Base-by-base conservation (phyloP, 2,888 invertebrate genomes). In the Drosophila paramelanica region DNA sequence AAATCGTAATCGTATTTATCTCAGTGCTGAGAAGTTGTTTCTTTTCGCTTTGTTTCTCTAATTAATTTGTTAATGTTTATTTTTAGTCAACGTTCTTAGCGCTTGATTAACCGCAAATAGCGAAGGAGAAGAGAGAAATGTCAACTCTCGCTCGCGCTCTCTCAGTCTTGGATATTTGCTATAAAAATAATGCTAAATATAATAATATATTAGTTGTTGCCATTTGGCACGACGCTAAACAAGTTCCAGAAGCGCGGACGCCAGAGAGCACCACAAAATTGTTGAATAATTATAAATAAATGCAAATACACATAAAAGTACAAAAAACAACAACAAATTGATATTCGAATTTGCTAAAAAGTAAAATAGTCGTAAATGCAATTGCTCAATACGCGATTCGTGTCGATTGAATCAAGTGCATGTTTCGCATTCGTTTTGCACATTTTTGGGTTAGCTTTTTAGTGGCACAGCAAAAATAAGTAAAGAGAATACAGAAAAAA, bases 41-140 rank as follows among this genome's bases (percentile, higher is more conserved):
- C 13, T 61, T 56, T 59, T 79, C 52, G 64, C 60, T 59, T 64
- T 62, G 46, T 67, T 68, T 68, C 69, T 73, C 39, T 43, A 51
- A 73, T 77, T 81, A 85, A 89, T 89, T 85, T 77, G 79, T 79
- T 89, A 81, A 88, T 81, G 77, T 77, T 88, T 89, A 89, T 85
- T 89, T 85, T 82, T 84, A 84, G 88, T 81, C 89, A 67, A 57
- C 71, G 61, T 51, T 60, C 43, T 79, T 71, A 39, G 65, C 81
- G 71, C 79, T 77, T 83, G 87, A 83, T 83, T 89, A 83, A 89
- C 80, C 88, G 73, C 67, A 67, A 64, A 53, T 64, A 47, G 45
- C 61, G 10, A 27, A 13, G 51, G 4, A 5, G 4, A 5, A 17
- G 39, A 17, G 27, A 5, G 39, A 33, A 45, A 5, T 45, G 46